Conservation (phyloP, 2,113 vertebrate genomes). For the Misgurnus anguillicaudatus region DNA sequence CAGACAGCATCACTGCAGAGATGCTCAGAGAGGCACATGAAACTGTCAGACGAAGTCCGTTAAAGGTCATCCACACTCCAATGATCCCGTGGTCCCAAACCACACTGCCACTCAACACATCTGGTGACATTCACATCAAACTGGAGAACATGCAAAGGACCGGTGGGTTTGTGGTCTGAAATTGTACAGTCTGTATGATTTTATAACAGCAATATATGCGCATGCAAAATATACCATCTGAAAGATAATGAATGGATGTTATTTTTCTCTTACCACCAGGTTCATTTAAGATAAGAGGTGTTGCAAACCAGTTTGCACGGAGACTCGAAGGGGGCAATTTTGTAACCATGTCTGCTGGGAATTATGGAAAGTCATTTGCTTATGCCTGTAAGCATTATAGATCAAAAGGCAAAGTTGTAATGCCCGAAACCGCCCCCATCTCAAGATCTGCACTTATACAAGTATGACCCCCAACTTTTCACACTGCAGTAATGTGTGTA, state of each 20-base stretch:
- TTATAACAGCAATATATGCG: not conserved
- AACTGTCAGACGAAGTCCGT: slow-evolving; percentile 69
- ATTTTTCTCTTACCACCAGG: slow-evolving; percentile 58
- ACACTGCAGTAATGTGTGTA: not conserved
- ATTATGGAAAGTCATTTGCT: slow-evolving; percentile 79
- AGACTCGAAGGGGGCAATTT: slow-evolving; percentile 61
- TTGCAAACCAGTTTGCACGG: slow-evolving; percentile 76
- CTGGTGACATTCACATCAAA: slow-evolving; percentile 70
- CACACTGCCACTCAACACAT: slow-evolving; percentile 60
- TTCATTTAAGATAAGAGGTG: slow-evolving; percentile 79
- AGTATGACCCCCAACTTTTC: slow-evolving; percentile 55
- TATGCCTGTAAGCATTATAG: slow-evolving; percentile 75
- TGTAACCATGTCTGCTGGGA: slow-evolving; percentile 80
- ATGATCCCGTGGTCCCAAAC: slow-evolving; percentile 71
- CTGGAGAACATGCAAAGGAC: slow-evolving; percentile 80
- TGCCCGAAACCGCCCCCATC: slow-evolving; percentile 72
- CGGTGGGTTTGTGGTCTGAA: slow-evolving; percentile 55
- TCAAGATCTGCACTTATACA: slow-evolving; percentile 73
- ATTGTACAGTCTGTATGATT: not conserved
- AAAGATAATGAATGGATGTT: not conserved
- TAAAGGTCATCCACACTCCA: slow-evolving; percentile 77
- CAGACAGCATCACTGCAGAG: slow-evolving; percentile 64
- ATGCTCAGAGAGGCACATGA: slow-evolving; percentile 68
- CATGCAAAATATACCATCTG: not conserved
- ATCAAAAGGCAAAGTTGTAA: slow-evolving; percentile 76